Base-by-base conservation (phyloP, 2,888 invertebrate species). In the Drosophila villosipedis region DNA sequence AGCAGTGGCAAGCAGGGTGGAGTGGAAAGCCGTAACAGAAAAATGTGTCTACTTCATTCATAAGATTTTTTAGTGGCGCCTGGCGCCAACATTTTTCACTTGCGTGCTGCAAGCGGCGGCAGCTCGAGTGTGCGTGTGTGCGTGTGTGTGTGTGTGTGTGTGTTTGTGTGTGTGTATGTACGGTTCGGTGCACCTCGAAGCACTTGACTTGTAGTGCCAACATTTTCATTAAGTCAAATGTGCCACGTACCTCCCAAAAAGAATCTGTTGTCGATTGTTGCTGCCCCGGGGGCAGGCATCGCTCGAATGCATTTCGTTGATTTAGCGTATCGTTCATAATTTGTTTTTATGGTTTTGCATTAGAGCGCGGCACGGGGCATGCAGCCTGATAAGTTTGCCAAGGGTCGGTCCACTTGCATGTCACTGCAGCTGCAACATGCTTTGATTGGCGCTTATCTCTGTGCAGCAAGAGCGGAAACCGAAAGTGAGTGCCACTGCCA, bases 151-250 rank as follows among this genome's bases (percentile, higher is more conserved):
- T n/a, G n/a, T 5, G 10, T 6, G n/a, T 33, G 33, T 12, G 53
- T 47, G 41, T 58, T 39, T 60, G 35, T 72, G 64, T 68, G 68
- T 64, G 50, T 58, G 67, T 78, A 78, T 43, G 65, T 74, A 71
- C 77, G 82, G 80, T 86, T 84, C 84, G 85, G 81, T 90, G 77
- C 91, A 89, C 82, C 89, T 90, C 89, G 91, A 78, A 89, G 83
- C 92, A 92, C 92, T 92, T 92, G 91, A 92, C 84, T 92, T 91
- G 89, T 86, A 91, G 92, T 92, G 92, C 85, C 91, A 92, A 92
- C 91, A 85, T 85, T 92, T 92, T 92, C 91, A 92, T 92, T 92
- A 92, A 91, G 87, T 90, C 89, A 89, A 83, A 76, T 85, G 81
- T 85, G 79, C 80, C 78, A 80, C 82, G 78, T 74, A 82, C 81